Percentiles rank a stretch among this genome's conserved stretches.
Conservation (phyloP, 2,888 invertebrate species). For the Baccha elongata region DNA sequence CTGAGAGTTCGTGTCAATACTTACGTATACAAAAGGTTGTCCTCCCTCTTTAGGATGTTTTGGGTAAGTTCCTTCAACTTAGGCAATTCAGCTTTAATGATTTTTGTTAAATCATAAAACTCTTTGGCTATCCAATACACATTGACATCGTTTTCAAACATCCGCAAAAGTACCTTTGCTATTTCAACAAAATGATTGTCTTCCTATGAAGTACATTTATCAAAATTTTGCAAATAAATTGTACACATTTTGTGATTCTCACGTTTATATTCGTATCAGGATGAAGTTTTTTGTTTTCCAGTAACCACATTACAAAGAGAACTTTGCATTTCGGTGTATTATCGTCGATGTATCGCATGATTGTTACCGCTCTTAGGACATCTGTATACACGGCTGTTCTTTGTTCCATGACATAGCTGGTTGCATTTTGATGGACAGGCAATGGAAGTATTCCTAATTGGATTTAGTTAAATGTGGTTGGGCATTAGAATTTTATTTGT, state of each 20-base stretch:
- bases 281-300: constrained; percentile 88
- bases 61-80: constrained; percentile 87
- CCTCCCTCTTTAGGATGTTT: constrained; percentile 89
- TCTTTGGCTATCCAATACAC: constrained; percentile 92
- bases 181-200: constrained; percentile 86
- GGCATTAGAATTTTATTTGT: not conserved
- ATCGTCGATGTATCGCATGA: constrained; percentile 86
- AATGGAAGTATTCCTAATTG: constrained; percentile 85
- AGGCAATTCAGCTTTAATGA: constrained; percentile 86
- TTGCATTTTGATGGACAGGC: constrained; percentile 90
- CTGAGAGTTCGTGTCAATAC: no score
- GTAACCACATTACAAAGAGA: constrained; percentile 91
- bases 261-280: constrained; percentile 83
- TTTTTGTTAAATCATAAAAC: constrained; percentile 87
- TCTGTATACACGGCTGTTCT: constrained; percentile 90
- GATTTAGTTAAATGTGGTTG: no score
- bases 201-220: constrained; percentile 79
- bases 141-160: constrained; percentile 89
- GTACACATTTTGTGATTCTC: constrained; percentile 40
- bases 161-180: constrained; percentile 87
- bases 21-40: constrained; percentile 87
- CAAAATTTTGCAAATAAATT: not conserved
- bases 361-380: constrained; percentile 87
- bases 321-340: constrained; percentile 86
- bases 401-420: constrained; percentile 89